Base-by-base conservation (phyloP, 2,888 invertebrate genomes). In the Drosophila ezoana region DNA sequence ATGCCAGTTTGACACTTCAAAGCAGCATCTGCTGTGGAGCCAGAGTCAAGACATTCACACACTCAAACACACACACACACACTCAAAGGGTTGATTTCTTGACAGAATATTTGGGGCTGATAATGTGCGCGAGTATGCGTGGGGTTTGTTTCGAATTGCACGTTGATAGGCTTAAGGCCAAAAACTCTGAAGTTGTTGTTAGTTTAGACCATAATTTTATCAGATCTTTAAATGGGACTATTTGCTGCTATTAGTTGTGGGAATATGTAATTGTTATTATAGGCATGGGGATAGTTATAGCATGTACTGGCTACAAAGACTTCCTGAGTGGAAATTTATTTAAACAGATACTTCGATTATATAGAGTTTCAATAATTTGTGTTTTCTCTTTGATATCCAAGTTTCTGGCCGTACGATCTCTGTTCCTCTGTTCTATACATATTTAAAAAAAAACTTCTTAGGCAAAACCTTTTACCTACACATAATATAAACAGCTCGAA, bases 1-100 rank as follows among this genome's bases (percentile, higher is more conserved):
- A 89, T 90, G 89, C 89, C 90, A 79, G 76, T 80, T 82, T 90
- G 90, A 90, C 89, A 90, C 89, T 90, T 89, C 90, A 90, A 90
- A 89, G 90, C 83, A 87, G 85, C 81, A 72, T 61, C 70, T 75
- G 76, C 45, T 38, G 48, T 32, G 38, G 40, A 49, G 54, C 41
- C 58, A 38, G 32, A 4, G 40, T 45, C 66, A 56, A 47, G 57
- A 64, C 20, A 40, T 44, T 47, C 51, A 23, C 52, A 44, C 45
- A 47, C 47, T 20, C 49, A 54, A 16, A 14, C 37, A 56, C 45
- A 51, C 35, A 47, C 51, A 23, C 52, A 44, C 37, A 58, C 35
- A 56, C 14, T 6, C 35, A 44, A 43, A 28, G 74, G 74, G 59
- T 77, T 66, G 53, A 43, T 49, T 58, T 60, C 43, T 23, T 57